Percentiles rank a stretch among this genome's conserved stretches.
These are phyloP conservation scores for Brienomyrus brachyistius DNA, from an alignment of 2,113 vertebrate genomes.

Conservation along the genomic window DNA sequence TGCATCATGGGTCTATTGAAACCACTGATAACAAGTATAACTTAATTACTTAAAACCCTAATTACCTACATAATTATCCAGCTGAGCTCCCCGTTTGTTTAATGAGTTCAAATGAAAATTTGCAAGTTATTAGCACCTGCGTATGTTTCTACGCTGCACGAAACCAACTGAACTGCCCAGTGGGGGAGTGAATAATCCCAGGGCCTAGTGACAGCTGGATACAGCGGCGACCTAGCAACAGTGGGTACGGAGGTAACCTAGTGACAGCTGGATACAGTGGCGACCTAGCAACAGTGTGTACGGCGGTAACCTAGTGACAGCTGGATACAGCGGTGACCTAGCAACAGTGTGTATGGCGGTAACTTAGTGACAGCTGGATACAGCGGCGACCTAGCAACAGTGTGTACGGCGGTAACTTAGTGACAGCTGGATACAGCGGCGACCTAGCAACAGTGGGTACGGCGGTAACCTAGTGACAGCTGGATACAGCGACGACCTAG, in stretches of 20 bases:
- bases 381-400: no score
- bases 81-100: not conserved
- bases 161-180: not conserved
- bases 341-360: not conserved
- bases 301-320: not conserved
- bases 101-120: not conserved
- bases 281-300: not conserved
- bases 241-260: not conserved
- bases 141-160: not conserved
- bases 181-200: not conserved
- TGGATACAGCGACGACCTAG: not conserved
- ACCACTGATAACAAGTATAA: slow-evolving; percentile 15
- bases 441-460: not conserved
- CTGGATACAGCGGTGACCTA: not conserved
- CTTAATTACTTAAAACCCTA: slow-evolving; percentile 15
- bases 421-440: not conserved
- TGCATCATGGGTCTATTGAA: not conserved
- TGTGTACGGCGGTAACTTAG: no score
- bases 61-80: slow-evolving; percentile 1
- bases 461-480: not conserved
- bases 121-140: not conserved
- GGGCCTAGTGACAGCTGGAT: not conserved
- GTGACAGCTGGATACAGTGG: not conserved
- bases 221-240: not conserved
- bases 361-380: not conserved